phyloP scores from a whole-genome alignment of 2,888 invertebrate genomes.

The Mimumesa dahlbomi region DNA sequence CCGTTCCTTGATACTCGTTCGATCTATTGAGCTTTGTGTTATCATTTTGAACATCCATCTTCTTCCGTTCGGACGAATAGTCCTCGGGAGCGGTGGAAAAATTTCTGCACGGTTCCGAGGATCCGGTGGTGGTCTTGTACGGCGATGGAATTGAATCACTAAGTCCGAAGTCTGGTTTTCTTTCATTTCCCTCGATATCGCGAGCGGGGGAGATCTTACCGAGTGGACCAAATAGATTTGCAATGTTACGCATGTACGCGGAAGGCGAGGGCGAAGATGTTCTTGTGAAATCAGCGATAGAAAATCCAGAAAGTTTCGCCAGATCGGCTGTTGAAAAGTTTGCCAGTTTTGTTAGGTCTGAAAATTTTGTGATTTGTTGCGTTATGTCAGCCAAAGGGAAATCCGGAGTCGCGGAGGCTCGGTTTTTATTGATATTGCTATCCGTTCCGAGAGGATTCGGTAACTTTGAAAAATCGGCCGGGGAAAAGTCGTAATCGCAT shows the following conservation, averaged over 20 bases:
- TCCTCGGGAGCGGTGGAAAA: slow-evolving; percentile 60
- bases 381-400: slow-evolving; percentile 76
- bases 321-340: slow-evolving; percentile 76
- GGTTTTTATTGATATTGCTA: slow-evolving; percentile 62
- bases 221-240: slow-evolving; percentile 76
- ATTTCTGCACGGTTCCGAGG: slow-evolving; percentile 62
- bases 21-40: slow-evolving; percentile 58
- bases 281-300: slow-evolving; percentile 76
- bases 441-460: slow-evolving; percentile 67
- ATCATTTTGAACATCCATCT: slow-evolving; percentile 52
- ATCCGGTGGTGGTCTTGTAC: slow-evolving; percentile 61
- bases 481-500: slow-evolving; percentile 73
- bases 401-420: slow-evolving; percentile 66
- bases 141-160: slow-evolving; percentile 63
- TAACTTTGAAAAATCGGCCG: slow-evolving; percentile 73
- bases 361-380: slow-evolving; percentile 75
- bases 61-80: slow-evolving; percentile 65
- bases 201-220: slow-evolving; percentile 68
- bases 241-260: slow-evolving; percentile 76
- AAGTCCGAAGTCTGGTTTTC: slow-evolving; percentile 68
- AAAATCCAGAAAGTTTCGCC: slow-evolving; percentile 76
- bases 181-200: slow-evolving; percentile 67
- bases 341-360: slow-evolving; percentile 75
- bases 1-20: slow-evolving; percentile 65
- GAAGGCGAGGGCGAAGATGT: slow-evolving; percentile 72